Base-by-base conservation (phyloP, 1,140 invertebrate species). In the Spodoptera frugiperda region DNA sequence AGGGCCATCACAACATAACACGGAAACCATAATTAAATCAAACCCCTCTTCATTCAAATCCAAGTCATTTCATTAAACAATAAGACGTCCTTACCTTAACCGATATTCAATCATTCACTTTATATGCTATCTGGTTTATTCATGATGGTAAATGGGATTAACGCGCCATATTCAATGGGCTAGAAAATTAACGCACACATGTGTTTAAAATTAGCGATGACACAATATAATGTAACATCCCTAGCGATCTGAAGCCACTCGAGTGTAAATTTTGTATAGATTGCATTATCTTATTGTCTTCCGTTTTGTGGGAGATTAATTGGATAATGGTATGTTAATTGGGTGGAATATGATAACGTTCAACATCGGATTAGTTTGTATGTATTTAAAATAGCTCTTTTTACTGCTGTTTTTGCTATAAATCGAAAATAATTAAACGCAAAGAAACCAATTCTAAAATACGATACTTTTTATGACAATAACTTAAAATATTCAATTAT, bases 181-280 rank as follows among this genome's bases (percentile, higher is more conserved):
- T 30, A 72, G 80, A 77, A 79, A 79, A 82, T 82, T 82, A 82
- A 82, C 80, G 75, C 80, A 79, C 80, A 79, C 55, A 70, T 79
- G 77, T 78, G 72, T 54, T 71, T 75, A 81, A 81, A 81, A 78
- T 78, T 81, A 76, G 55, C 79, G n/a, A 46, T 54, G 67, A 76
- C 59, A 79, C 53, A 76, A 76, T 76, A 71, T 75, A 73, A 61
- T 57, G 51, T 57, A 17, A 21, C 49, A 15, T 5, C 5, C 53
- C 17, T 17, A 15, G 30, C 53, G 51, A 11, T 25, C 11, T 51
- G 17, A n/a, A 21, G 17, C 17, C 46, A n/a, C 11, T 49, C 14
- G 11, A 59, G 33, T 39, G 54, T 57, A 46, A 73, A 59, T 73
- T 73, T 59, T 61, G 55, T 73, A 73, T 61, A 49, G 71, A 73